These are phyloP conservation scores for Gortyna flavago DNA, from an alignment of 2,888 invertebrate species.

Conservation along the genomic window DNA sequence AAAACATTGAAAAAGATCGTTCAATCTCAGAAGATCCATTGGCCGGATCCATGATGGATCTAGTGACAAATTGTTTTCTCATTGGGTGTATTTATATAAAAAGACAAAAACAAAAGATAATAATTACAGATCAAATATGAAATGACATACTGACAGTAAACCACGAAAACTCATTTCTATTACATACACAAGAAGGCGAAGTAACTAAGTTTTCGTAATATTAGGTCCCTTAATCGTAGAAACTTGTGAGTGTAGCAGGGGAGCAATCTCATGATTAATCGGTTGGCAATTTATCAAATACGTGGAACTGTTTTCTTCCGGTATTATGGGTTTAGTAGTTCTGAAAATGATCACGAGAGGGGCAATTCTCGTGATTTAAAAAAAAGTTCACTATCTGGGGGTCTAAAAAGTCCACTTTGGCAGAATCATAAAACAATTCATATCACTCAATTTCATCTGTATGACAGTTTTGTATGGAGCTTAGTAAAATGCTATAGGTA, in stretches of 20 bases:
- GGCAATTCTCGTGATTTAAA: not conserved
- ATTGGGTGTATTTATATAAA: too few relatives aligned
- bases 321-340: not conserved
- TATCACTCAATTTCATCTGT: too few relatives aligned
- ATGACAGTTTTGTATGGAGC: too few relatives aligned
- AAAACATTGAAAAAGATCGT: not conserved
- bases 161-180: not conserved
- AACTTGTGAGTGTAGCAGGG: slow-evolving; percentile 4
- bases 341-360: not conserved
- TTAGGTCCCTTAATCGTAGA: not conserved
- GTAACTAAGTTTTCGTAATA: slow-evolving; percentile 13
- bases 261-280: slow-evolving; percentile 29
- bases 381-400: too few relatives aligned
- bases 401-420: too few relatives aligned
- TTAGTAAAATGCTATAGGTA: too few relatives aligned
- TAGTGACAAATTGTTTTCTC: too few relatives aligned
- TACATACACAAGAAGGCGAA: not conserved
- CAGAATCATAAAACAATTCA: too few relatives aligned
- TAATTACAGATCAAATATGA: not conserved
- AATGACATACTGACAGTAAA: too few relatives aligned
- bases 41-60: too few relatives aligned
- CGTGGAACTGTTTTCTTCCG: slow-evolving; percentile 6
- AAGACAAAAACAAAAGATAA: too few relatives aligned
- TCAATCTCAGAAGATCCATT: too few relatives aligned
- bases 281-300: slow-evolving; percentile 32